Evolutionary conservation across 2,888 invertebrate genomes (phyloP).

Genomic region (Parthenolecanium corni): DNA sequence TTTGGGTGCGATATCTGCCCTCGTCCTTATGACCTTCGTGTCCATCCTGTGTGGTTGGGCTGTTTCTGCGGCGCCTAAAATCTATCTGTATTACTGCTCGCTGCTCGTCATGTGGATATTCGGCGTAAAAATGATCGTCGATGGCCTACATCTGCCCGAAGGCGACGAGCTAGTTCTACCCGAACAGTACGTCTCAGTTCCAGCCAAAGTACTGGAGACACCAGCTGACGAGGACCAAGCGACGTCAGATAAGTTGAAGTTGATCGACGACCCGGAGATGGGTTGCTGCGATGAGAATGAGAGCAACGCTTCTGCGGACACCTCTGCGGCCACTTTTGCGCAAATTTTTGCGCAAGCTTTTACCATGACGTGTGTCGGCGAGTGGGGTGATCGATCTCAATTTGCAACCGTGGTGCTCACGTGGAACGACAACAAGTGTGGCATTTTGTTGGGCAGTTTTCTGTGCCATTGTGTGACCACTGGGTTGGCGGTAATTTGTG

Average conservation of each 20-base stretch:
- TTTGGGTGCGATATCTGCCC: conserved; percentile 80
- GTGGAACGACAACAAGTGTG: conserved; percentile 85
- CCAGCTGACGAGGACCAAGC: conserved; percentile 67
- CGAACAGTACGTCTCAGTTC: conserved; percentile 94
- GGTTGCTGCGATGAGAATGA: too few species aligned
- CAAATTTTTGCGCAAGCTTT: conserved; percentile 85
- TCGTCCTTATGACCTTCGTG: conserved; percentile 73
- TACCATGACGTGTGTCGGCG: conserved; percentile 92
- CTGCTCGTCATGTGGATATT: conserved; percentile 93
- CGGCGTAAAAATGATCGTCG: conserved; percentile 94
- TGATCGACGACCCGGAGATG: too few species aligned
- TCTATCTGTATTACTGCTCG: conserved; percentile 89
- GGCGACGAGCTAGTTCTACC: conserved; percentile 59
- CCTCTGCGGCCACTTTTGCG: conserved; percentile 43
- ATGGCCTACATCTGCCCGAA: conserved; percentile 87
- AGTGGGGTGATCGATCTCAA: conserved; percentile 98
- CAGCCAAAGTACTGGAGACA: conserved; percentile 79
- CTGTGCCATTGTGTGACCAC: conserved; percentile 93
- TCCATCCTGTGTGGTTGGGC: conserved; percentile 85
- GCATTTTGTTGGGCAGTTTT: conserved; percentile 87
- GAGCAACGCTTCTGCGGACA: too few species aligned
- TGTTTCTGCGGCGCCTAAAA: conserved; percentile 83
- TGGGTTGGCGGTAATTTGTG: conserved; percentile 91
- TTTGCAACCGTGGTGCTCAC: conserved; percentile 94
- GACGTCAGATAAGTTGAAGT: not conserved